These are phyloP conservation scores for Melanostigma gelatinosum DNA, from an alignment of 2,113 vertebrate genomes.

Conservation along the genomic window DNA sequence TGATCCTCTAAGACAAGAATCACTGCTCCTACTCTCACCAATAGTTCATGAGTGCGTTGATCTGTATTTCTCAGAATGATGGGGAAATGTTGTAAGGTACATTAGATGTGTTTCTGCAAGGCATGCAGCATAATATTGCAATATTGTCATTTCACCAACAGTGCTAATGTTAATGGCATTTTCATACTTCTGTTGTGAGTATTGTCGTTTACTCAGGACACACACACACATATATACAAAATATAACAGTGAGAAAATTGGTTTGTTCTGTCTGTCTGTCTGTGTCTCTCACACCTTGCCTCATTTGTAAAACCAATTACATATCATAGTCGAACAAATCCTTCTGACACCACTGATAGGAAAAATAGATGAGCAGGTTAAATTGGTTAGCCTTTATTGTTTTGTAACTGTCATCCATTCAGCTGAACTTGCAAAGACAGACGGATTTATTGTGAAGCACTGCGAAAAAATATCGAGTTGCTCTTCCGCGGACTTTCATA, in stretches of 20 bases:
- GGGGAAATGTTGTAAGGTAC: rapidly evolving
- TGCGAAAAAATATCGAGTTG: not conserved
- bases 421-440: not conserved
- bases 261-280: not conserved
- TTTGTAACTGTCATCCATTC: constrained; percentile 30
- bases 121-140: not conserved
- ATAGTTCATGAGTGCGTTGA: not conserved
- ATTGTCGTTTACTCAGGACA: not conserved
- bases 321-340: constrained; percentile 1
- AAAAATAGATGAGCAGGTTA: constrained; percentile 8
- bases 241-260: not conserved
- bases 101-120: not conserved
- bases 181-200: not conserved
- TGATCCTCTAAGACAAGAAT: constrained; percentile 23
- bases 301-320: constrained; percentile 35
- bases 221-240: not conserved
- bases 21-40: constrained; percentile 6
- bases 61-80: not conserved
- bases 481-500: constrained; percentile 7
- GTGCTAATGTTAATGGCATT: not conserved
- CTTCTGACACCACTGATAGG: not conserved
- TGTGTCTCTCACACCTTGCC: constrained; percentile 15
- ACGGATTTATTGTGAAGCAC: constrained; percentile 27
- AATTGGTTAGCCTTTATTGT: not conserved
- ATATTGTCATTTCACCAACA: not conserved